Conservation (phyloP, 2,797 vertebrate genomes). For the Acrossocheilus fasciatus region DNA sequence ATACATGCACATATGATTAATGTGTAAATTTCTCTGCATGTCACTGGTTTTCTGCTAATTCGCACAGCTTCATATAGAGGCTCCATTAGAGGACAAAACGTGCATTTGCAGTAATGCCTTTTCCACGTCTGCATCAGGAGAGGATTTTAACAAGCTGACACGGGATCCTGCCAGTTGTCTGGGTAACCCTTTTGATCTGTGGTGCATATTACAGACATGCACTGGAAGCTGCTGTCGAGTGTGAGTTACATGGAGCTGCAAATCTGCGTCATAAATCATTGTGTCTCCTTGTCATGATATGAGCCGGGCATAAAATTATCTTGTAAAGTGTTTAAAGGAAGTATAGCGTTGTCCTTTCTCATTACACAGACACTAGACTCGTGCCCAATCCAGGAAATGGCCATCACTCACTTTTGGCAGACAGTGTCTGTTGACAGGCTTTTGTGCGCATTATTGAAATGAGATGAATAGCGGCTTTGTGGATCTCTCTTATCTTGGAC, state of each 20-base stretch:
- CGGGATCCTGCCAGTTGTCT: slow-evolving; percentile 51
- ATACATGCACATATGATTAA: not conserved
- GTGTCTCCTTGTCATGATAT: slow-evolving; percentile 53
- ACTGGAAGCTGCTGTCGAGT: slow-evolving; percentile 12
- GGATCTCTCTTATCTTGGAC: slow-evolving; percentile 60
- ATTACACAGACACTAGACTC: slow-evolving; percentile 44
- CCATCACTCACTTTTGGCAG: slow-evolving; percentile 56
- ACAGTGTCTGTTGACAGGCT: slow-evolving; percentile 43
- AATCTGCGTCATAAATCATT: slow-evolving; percentile 50
- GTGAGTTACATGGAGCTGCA: slow-evolving; percentile 26
- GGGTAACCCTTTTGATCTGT: slow-evolving; percentile 47
- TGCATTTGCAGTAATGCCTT: slow-evolving; percentile 36
- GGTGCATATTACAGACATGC: slow-evolving; percentile 45
- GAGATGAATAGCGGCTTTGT: slow-evolving; percentile 71
- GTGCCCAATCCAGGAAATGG: slow-evolving; percentile 47
- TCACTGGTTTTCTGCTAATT: slow-evolving; percentile 28
- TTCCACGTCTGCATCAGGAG: slow-evolving; percentile 17
- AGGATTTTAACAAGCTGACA: slow-evolving; percentile 51
- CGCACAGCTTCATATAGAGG: slow-evolving; percentile 10
- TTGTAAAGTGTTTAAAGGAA: slow-evolving; percentile 58
- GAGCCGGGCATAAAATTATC: slow-evolving; percentile 48
- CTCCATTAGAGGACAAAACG: slow-evolving; percentile 14
- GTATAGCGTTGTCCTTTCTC: slow-evolving; percentile 37
- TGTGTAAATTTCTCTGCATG: slow-evolving; percentile 20
- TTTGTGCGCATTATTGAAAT: slow-evolving; percentile 41